Evolutionary conservation across 1,140 invertebrate species (phyloP).

Genomic region (Hydropsyche tenuis): DNA sequence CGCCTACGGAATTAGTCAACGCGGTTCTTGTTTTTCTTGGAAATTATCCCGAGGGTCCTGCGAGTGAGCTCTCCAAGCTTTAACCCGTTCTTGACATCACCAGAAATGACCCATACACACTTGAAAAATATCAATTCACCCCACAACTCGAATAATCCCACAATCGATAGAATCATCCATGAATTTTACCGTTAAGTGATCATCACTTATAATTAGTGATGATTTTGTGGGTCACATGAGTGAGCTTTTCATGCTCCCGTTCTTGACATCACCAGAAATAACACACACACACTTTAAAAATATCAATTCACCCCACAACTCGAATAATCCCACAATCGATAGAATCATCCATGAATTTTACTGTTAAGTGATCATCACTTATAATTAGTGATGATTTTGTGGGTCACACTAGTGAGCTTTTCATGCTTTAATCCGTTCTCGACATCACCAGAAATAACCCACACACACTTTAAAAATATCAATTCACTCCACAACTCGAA

Average conservation of each 20-base stretch:
- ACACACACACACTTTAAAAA: background rate
- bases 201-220: no score
- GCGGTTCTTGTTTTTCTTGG: slow-evolving; percentile 38
- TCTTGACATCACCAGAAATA: no score
- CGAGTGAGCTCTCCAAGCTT: background rate
- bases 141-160: background rate
- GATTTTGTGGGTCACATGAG: slow-evolving; percentile 24
- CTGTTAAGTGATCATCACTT: no score
- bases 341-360: no score
- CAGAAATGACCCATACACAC: no score
- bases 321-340: background rate
- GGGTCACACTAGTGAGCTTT: slow-evolving; percentile 19
- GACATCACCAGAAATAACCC: no score
- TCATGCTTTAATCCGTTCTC: background rate
- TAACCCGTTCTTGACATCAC: slow-evolving; percentile 1
- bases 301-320: background rate
- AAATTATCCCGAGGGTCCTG: slow-evolving; percentile 37
- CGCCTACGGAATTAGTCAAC: slow-evolving; percentile 44
- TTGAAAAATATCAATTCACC: background rate
- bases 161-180: no score
- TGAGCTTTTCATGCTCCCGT: background rate
- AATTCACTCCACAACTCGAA: background rate
- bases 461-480: background rate
- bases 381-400: slow-evolving; percentile 32
- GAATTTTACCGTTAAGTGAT: no score